Base-by-base conservation (phyloP, 2,797 vertebrate species). In the Sebastes kiyomatsui region DNA sequence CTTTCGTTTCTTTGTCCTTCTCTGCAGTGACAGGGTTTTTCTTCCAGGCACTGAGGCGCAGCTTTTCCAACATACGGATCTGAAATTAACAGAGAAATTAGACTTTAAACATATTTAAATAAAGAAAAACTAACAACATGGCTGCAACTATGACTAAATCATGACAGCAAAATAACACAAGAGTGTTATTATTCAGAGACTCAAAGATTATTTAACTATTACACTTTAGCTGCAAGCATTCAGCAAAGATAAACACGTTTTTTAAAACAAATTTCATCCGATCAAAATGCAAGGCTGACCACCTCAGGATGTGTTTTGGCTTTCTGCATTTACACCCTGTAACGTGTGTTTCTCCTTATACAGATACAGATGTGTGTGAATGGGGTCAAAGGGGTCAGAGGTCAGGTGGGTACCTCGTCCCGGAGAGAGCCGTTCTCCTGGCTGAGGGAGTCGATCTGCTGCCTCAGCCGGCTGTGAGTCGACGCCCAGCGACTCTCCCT, bases 401-500 rank as follows among this genome's bases (percentile, higher is more conserved):
- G 22, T 69, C 27, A 7, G n/a, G 25, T 3, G 6, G 20, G 38
- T 60, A 94, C 94, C 94, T 99, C 97, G 2, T 98, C 96, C 67
- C 87, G 93, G 1, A 99, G 96, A 27, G 97, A 94, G 2, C 59
- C 11, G 78, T 98, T 99, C 87, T 99, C 97, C 64, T 94, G 93
- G 33, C 82, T 90, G 74, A 99, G 94, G 82, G 95, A 74, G 72
- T 99, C 96, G 71, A 98, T 94, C 93, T 99, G 98, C 78, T 98
- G 96, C 75, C 96, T 92, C 61, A 97, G 95, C 8, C 98, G 97
- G 22, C 91, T 84, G 7, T 97, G 96, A 1, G 96, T 95, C 58
- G 95, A 96, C 62, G 94, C 95, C 98, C 98, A 99, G 88, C 98
- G 98, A 78, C 94, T 89, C 88, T 99, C 99, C 82, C 95, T 97